These are phyloP conservation scores for Coptotermes formosanus DNA, from an alignment of 1,140 invertebrate species.

Conservation along the genomic window DNA sequence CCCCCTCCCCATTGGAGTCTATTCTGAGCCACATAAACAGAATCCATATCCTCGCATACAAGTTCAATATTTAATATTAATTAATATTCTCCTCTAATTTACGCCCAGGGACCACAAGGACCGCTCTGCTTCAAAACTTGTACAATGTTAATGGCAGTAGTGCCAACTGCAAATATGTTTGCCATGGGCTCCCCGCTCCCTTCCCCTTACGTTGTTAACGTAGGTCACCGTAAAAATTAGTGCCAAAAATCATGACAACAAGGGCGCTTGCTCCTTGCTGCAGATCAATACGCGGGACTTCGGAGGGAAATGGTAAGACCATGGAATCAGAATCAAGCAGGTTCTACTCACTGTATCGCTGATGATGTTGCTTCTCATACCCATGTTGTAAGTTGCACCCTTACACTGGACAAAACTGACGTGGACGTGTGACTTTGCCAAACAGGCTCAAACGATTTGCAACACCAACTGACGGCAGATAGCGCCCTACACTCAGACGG, in stretches of 20 bases:
- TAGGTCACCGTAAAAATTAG: background rate
- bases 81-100: too few species aligned
- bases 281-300: background rate
- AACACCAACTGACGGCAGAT: background rate
- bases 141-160: background rate
- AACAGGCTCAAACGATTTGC: background rate
- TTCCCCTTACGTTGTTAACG: background rate
- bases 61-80: too few species aligned
- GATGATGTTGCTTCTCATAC: slow-evolving; percentile 21
- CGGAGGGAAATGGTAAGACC: background rate
- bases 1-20: too few species aligned
- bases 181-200: background rate
- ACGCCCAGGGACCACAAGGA: too few species aligned
- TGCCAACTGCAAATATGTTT: background rate
- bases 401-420: background rate
- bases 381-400: background rate
- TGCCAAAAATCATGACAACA: background rate
- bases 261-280: background rate
- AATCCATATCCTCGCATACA: too few species aligned
- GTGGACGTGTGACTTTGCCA: background rate
- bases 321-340: background rate
- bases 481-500: background rate
- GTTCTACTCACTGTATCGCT: slow-evolving; percentile 8
- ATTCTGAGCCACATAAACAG: too few species aligned
- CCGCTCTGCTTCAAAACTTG: too few species aligned